Evolutionary conservation across 2,113 vertebrate genomes (phyloP).

Genomic region (Rhagologus leucostigma): DNA sequence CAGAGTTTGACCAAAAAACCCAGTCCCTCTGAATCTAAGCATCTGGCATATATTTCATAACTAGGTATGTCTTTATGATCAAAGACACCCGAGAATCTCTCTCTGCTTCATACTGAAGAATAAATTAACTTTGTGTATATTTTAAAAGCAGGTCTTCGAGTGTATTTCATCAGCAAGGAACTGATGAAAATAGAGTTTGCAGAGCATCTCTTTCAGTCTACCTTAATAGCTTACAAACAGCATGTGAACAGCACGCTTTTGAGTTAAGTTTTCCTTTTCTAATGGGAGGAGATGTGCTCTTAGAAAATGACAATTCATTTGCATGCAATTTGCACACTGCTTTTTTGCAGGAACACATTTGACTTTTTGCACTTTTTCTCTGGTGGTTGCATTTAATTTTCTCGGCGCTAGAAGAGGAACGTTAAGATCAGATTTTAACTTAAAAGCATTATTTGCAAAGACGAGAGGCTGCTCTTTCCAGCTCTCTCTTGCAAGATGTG

Average conservation of each 20-base stretch:
- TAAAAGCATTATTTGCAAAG: not conserved
- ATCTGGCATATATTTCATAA: not conserved
- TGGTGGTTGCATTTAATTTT: not conserved
- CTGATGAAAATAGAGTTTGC: not conserved
- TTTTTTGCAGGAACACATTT: slow-evolving; percentile 5
- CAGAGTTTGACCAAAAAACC: not conserved
- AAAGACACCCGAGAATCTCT: not conserved
- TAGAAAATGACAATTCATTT: not conserved
- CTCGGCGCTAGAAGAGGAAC: not conserved
- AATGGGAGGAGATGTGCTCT: not conserved
- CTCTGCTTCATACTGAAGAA: not conserved
- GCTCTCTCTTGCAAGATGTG: not conserved
- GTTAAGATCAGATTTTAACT: not conserved
- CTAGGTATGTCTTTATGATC: not conserved
- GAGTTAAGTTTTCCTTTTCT: not conserved
- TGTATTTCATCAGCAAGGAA: not conserved
- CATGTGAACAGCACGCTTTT: not conserved
- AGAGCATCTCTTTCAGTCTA: not conserved
- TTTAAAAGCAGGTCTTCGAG: not conserved
- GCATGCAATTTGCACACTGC: not conserved
- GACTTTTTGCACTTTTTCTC: not conserved
- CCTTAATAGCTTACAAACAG: not conserved
- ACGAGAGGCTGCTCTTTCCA: not conserved
- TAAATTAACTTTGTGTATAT: not conserved
- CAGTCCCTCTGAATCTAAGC: not conserved